Conservation (phyloP, 2,113 vertebrate genomes). For the Cisticola juncidis region DNA sequence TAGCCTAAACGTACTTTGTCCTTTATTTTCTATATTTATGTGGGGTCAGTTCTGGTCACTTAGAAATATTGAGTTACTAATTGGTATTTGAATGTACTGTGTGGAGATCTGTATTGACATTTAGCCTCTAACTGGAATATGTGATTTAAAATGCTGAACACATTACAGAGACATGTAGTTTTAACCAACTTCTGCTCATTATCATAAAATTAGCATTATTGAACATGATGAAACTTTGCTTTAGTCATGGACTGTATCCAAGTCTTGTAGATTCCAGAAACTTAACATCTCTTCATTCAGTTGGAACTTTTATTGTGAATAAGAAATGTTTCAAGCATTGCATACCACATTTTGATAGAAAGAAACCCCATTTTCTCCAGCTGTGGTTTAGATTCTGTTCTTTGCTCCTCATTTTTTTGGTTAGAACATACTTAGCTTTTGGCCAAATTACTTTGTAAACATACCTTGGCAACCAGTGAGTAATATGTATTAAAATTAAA, state of each 20-base stretch:
- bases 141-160: constrained; percentile 20
- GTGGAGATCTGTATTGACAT: not conserved
- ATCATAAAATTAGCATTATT: not conserved
- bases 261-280: not conserved
- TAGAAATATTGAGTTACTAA: not conserved
- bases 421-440: not conserved
- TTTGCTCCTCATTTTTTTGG: not conserved
- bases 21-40: not conserved
- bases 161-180: not conserved
- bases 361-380: not conserved
- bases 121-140: not conserved
- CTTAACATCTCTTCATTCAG: not conserved
- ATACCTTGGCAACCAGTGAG: not conserved
- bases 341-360: not conserved
- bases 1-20: not conserved
- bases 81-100: not conserved
- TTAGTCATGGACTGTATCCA: not conserved
- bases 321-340: not conserved
- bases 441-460: not conserved
- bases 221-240: not conserved
- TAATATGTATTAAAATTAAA: not conserved
- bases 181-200: not conserved
- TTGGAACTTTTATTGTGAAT: not conserved
- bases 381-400: not conserved
- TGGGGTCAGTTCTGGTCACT: not conserved